These are phyloP conservation scores for Tiliacea aurago DNA, from an alignment of 2,888 invertebrate species.

Conservation along the genomic window DNA sequence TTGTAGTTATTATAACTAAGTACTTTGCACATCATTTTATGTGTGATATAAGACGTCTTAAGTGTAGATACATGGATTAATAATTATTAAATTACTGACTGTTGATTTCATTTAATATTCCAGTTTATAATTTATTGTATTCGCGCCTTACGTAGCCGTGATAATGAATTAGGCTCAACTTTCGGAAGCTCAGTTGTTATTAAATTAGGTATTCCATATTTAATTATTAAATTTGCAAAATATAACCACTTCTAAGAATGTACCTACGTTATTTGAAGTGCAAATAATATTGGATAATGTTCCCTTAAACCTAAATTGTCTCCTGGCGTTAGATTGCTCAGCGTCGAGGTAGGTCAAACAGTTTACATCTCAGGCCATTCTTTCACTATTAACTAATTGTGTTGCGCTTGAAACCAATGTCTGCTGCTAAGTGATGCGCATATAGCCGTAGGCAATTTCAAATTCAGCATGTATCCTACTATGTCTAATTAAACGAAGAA, in stretches of 20 bases:
- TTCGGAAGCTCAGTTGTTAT: conserved; percentile 59
- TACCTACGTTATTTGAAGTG: conserved; percentile 44
- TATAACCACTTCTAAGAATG: conserved; percentile 23
- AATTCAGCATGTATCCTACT: conserved; percentile 48
- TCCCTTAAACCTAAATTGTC: conserved; percentile 50
- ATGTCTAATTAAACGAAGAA: conserved; percentile 56
- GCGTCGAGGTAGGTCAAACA: conserved; percentile 63
- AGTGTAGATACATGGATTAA: conserved; percentile 35
- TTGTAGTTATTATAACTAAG: conserved; percentile 70
- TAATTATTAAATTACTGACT: conserved; percentile 29
- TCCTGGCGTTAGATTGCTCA: conserved; percentile 53
- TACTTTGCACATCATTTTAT: conserved; percentile 78
- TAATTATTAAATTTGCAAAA: conserved; percentile 24
- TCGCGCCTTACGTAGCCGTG: conserved; percentile 34
- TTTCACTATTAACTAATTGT: conserved; percentile 43
- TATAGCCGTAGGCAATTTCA: conserved; percentile 34
- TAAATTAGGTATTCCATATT: conserved; percentile 9
- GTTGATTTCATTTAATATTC: conserved; percentile 33
- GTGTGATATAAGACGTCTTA: conserved; percentile 71
- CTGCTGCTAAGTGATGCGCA: conserved; percentile 35
- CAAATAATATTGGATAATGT: conserved; percentile 50
- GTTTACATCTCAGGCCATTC: conserved; percentile 59
- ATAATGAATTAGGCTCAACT: conserved; percentile 55
- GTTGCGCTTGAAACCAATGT: conserved; percentile 43
- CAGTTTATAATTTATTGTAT: conserved; percentile 40